A percentile compares a stretch with the other conserved stretches of the same genome.
Conservation (phyloP, 2,888 invertebrate species). For the Leptura quadrifasciata region DNA sequence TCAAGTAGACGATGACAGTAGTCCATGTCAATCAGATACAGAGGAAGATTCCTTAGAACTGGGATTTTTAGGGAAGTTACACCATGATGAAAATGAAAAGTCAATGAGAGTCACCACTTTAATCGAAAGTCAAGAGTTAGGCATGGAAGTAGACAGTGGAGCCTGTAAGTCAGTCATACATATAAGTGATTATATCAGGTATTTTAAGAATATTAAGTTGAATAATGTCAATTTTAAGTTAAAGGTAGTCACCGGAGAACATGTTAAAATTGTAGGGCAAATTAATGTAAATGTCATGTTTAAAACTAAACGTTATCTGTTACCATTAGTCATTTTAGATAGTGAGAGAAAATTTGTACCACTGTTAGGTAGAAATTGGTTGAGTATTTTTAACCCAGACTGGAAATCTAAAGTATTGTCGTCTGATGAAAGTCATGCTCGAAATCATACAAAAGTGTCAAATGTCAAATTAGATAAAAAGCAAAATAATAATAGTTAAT, state of each 20-base stretch:
- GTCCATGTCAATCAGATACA: background rate
- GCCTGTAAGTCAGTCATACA: no score
- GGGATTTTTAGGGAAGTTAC: background rate
- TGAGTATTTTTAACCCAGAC: conserved; percentile 9
- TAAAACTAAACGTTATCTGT: background rate
- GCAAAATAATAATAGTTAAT: background rate
- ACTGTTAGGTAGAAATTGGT: conserved; percentile 29
- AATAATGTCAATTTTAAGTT: conserved; percentile 37
- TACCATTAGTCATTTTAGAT: conserved; percentile 13
- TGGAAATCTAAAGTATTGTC: conserved; percentile 21
- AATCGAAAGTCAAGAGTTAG: background rate
- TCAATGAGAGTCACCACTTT: background rate
- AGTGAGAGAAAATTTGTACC: conserved; percentile 11
- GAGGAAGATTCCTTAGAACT: no score
- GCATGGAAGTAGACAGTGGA: conserved; percentile 35
- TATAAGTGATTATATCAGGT: no score
- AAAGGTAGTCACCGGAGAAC: conserved; percentile 45
- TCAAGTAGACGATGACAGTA: background rate
- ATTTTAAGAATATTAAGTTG: conserved; percentile 3
- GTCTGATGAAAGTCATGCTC: background rate
- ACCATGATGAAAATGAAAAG: background rate
- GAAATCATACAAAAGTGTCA: background rate
- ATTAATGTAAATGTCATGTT: conserved; percentile 30
- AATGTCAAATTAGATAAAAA: background rate
- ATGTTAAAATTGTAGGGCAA: conserved; percentile 40